phyloP scores from a whole-genome alignment of 2,888 invertebrate genomes.

The Sinotaia quadrata region DNA sequence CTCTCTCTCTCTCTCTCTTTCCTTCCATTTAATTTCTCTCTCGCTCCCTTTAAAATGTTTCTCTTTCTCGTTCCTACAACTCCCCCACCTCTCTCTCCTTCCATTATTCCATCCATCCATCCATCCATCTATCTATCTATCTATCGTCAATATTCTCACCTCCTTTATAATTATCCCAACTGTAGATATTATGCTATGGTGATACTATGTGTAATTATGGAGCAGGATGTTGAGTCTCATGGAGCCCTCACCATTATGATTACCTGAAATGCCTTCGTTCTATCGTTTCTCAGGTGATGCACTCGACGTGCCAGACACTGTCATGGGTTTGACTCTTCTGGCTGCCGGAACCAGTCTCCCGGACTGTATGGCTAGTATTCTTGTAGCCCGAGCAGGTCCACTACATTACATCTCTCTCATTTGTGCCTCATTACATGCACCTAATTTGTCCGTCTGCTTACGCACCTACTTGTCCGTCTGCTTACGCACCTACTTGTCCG shows the following conservation, averaged over 20 bases:
- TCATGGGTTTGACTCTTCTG: constrained; percentile 69
- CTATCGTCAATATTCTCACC: too few relatives aligned
- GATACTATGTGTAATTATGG: background rate
- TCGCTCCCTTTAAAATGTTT: background rate
- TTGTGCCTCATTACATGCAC: background rate
- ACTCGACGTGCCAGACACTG: constrained; percentile 67
- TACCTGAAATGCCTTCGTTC: too few relatives aligned
- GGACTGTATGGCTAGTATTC: constrained; percentile 66
- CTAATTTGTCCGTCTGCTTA: background rate
- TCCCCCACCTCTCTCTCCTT: background rate
- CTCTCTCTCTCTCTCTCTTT: background rate
- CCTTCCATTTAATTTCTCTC: background rate
- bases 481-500: background rate
- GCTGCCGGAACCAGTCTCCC: constrained; percentile 71
- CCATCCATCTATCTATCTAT: background rate
- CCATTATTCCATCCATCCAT: background rate
- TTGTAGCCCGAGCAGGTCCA: constrained; percentile 68
- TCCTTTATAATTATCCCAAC: background rate
- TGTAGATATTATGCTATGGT: background rate
- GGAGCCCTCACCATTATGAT: too few relatives aligned
- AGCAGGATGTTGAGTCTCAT: too few relatives aligned
- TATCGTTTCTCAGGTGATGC: constrained; percentile 69
- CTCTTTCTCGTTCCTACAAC: background rate
- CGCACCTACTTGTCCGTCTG: background rate
- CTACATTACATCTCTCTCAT: background rate